Evolutionary conservation across 2,888 invertebrate genomes (phyloP), one percentile per base, ranked within the genome.

Genomic region (Nudaria mundana): DNA sequence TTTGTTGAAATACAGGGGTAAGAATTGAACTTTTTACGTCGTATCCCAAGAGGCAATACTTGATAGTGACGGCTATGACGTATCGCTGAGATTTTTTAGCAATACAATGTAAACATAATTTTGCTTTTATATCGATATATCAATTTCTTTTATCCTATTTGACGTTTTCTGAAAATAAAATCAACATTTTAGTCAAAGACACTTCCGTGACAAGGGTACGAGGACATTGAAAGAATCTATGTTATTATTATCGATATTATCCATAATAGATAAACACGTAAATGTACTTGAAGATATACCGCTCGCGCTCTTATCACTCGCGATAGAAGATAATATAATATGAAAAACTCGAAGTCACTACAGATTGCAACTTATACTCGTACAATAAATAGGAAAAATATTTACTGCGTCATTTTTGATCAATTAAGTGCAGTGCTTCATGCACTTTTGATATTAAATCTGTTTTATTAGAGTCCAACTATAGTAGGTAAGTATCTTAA

Each of bases 91-190:
- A 77, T 81, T 84, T 86, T 81, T 86, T 83, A 79, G 71, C 74
- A 80, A 78, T 71, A 79, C 66, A 66, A 63, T 63, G 66, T 46
- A 74, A 82, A 87, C 88, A 87, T 84, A 86, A 83, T 84, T 88
- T 87, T 87, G 86, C 88, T 88, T 84, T 88, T 87, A 88, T 80
- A 69, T 81, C 84, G 78, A 86, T 85, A 75, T 75, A 85, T 88
- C 87, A 87, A 84, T 81, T 81, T 81, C 77, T 74, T 77, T 82
- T 81, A 75, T 78, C 62, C 63, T 59, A 59, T 60, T 75, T 61
- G 79, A 79, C 80, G 61, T 68, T 66, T 72, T 71, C 62, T 48
- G 29, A 36, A 28, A 16, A 45, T 40, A 51, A 59, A 59, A 52
- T 49, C 61, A 63, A 60, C 8, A 7, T 20, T 62, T 60, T 38